Conservation (phyloP, 1,140 invertebrate genomes). For the Drosophila obscura region DNA sequence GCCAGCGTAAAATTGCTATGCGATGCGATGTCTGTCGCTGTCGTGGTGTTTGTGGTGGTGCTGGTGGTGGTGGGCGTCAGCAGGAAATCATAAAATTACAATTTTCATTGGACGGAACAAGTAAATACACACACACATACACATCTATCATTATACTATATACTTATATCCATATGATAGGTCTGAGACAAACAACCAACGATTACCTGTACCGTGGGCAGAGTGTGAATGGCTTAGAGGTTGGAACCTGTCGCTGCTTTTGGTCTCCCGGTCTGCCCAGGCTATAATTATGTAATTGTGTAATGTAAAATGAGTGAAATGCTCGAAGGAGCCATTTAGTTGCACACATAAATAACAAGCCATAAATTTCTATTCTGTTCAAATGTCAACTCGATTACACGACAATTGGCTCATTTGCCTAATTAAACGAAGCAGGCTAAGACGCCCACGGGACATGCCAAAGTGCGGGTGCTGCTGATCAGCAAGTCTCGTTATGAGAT, state of each 20-base stretch:
- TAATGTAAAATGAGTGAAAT: conserved; percentile 33
- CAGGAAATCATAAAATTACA: conserved; percentile 72
- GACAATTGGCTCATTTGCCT: conserved; percentile 53
- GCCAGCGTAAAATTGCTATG: conserved; percentile 45
- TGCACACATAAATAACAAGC: conserved; percentile 23
- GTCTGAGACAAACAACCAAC: conserved; percentile 43
- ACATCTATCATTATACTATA: conserved; percentile 39
- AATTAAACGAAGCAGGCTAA: conserved; percentile 52
- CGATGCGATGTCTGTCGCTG: too few species aligned
- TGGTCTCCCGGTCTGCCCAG: conserved; percentile 19
- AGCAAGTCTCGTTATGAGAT: conserved; percentile 30
- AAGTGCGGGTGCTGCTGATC: conserved; percentile 62
- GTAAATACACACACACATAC: neutral
- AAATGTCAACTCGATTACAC: conserved; percentile 54
- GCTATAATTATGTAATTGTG: conserved; percentile 58
- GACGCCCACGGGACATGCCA: conserved; percentile 16
- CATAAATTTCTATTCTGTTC: conserved; percentile 39
- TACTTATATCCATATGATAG: conserved; percentile 47
- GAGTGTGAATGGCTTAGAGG: conserved; percentile 63
- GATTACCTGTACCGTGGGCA: conserved; percentile 66
- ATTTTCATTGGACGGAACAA: conserved; percentile 74
- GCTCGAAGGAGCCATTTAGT: conserved; percentile 21
- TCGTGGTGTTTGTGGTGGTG: neutral
- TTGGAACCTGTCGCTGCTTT: conserved; percentile 45
- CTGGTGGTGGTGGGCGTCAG: conserved; percentile 52